Evolutionary conservation across 2,113 vertebrate genomes (phyloP), one percentile per base, ranked within the genome.

Genomic region (Motacilla tschutschensis): DNA sequence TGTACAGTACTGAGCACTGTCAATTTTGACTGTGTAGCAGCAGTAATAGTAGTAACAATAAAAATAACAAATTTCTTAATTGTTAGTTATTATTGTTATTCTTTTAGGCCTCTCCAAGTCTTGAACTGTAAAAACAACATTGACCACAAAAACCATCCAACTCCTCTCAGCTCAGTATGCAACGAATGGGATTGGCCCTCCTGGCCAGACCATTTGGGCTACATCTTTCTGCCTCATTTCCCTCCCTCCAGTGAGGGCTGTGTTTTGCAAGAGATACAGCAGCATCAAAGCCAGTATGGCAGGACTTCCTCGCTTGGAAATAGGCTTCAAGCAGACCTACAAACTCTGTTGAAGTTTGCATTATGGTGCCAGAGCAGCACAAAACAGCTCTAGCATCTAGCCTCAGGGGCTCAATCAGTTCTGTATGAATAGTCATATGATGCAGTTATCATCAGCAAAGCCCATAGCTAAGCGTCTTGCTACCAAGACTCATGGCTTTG

Each of bases 401-500:
- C 84, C 92, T 93, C 92, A 64, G 87, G 90, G 92, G 89, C 65
- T 85, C 89, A 89, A 83, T 94, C 93, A 94, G 84, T 95, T 92
- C 92, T 94, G 82, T 94, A 86, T 85, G 93, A 94, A 93, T 93
- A 93, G 92, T 93, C 76, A 62, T 85, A 93, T 40, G 76, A 91
- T 71, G 87, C 93, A 94, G 88, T 93, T 94, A 92, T 93, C 92
- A 88, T 79, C 50, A 3, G 69, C 82, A 94, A 88, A 93, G 84
- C 94, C 93, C 88, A 88, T 50, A 90, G 84, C 79, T 92, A 85
- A 92, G 89, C 43, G 62, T 38, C 84, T 90, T 91, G 82, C 82
- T 88, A 94, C 87, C 84, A 89, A 92, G 69, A 88, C 84, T 95
- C 87, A 83, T 60, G 84, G 88, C 79, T 91, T 90, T 93, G 89